phyloP scores from a whole-genome alignment of 2,888 invertebrate species.

The Hemaris fuciformis region DNA sequence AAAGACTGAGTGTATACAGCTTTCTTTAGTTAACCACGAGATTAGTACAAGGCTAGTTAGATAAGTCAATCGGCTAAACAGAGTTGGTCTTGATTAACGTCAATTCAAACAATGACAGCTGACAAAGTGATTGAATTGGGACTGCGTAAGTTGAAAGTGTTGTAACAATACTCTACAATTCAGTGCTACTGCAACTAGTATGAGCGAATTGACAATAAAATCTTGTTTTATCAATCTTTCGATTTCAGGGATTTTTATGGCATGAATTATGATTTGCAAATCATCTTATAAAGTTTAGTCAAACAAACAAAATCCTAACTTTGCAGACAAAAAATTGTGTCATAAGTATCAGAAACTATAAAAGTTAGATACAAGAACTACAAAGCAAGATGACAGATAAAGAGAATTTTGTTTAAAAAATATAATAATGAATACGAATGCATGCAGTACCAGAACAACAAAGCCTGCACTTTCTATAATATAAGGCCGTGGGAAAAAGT shows the following conservation, averaged over 20 bases:
- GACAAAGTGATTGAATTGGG: slow-evolving; percentile 46
- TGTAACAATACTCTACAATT: slow-evolving; percentile 24
- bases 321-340: too few relatives aligned
- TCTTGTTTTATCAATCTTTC: neutral
- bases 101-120: slow-evolving; percentile 56
- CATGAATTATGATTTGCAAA: neutral
- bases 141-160: slow-evolving; percentile 20
- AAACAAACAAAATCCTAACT: too few relatives aligned
- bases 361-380: too few relatives aligned
- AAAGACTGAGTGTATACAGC: neutral
- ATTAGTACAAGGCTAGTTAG: slow-evolving; percentile 40
- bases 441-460: too few relatives aligned
- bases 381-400: too few relatives aligned
- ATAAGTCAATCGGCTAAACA: slow-evolving; percentile 46
- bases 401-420: too few relatives aligned
- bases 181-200: slow-evolving; percentile 10
- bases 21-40: slow-evolving; percentile 15
- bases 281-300: too few relatives aligned
- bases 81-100: slow-evolving; percentile 51
- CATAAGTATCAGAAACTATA: too few relatives aligned
- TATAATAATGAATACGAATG: neutral
- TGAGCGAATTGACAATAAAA: neutral
- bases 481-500: neutral
- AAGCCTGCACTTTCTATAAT: slow-evolving; percentile 1
- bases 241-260: neutral